Conservation (phyloP, 1,140 invertebrate species). For the Philopotamus ludificatus region DNA sequence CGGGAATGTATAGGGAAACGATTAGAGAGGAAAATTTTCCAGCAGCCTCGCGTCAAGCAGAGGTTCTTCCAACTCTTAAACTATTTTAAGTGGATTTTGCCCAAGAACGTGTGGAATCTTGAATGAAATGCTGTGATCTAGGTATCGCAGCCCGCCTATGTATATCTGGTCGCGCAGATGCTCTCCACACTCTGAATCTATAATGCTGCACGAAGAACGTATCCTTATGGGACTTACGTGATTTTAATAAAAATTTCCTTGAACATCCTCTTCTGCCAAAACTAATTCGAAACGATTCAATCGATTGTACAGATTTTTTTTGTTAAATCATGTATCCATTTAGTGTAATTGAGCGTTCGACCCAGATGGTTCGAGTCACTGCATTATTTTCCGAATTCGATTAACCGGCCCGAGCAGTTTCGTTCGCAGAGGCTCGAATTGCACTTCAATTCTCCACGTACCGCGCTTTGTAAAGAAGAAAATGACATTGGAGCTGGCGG, state of each 20-base stretch:
- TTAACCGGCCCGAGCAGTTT: no score
- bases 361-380: no score
- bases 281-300: no score
- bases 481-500: background rate
- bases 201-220: background rate
- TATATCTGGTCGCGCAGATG: background rate
- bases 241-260: no score
- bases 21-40: slow-evolving; percentile 18
- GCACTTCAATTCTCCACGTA: background rate
- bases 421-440: no score
- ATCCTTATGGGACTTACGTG: no score
- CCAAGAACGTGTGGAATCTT: slow-evolving; percentile 39
- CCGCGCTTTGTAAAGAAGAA: background rate
- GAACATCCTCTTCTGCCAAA: no score
- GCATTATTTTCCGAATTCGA: no score
- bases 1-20: slow-evolving; percentile 8
- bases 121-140: slow-evolving; percentile 40
- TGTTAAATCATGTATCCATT: background rate
- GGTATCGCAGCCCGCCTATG: background rate
- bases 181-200: background rate
- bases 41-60: slow-evolving; percentile 15
- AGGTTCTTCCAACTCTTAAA: slow-evolving; percentile 34
- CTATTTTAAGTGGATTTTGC: slow-evolving; percentile 43
- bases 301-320: background rate
- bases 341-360: no score